Base-by-base conservation (phyloP, 2,113 vertebrate species). In the Fulmarus glacialis region DNA sequence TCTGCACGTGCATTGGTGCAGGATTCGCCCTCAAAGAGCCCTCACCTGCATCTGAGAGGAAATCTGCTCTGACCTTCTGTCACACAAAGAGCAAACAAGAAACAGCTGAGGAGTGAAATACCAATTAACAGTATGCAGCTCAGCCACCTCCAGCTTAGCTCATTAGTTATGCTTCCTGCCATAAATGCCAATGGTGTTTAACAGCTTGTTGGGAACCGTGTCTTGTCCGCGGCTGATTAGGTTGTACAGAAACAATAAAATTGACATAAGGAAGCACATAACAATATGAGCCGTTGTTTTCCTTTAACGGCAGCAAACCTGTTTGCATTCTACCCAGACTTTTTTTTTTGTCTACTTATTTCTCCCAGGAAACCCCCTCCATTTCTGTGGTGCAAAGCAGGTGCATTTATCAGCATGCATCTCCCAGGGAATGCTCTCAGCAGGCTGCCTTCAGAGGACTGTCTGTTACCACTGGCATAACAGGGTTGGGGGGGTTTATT, bases 21-120 rank as follows among this genome's bases (percentile, higher is more conserved):
- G 72, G 77, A 50, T 16, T 45, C 8, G 9, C 47, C 30, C 82
- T 72, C 50, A 16, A 47, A 85, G 53, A 88, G 82, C 55, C 53
- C 88, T 82, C 75, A 29, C 47, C 56, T n/a, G 70, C 77, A 71
- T 20, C 36, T 0, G 1, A 26, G 56, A 81, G 77, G 53, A 95
- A 84, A 89, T 74, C 83, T 89, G 77, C 92, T 92, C 89, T 78
- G 83, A 84, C 80, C 91, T 89, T 73, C 91, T 89, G 77, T 66
- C 66, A 60, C 60, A 53, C 52, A 26, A 29, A 52, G 13, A 87
- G 75, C 74, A 42, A 91, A 84, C 0, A 8, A 87, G 72, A 79
- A 78, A 43, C 13, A 74, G 73, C 72, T n/a, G 59, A 36, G 80
- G 47, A 96, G 34, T 23, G 62, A 91, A 88, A 87, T 67, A 92